A percentile compares a stretch with the other conserved stretches of the same genome.
Conservation (phyloP, 2,797 vertebrate genomes). For the Eulemur rubriventer region DNA sequence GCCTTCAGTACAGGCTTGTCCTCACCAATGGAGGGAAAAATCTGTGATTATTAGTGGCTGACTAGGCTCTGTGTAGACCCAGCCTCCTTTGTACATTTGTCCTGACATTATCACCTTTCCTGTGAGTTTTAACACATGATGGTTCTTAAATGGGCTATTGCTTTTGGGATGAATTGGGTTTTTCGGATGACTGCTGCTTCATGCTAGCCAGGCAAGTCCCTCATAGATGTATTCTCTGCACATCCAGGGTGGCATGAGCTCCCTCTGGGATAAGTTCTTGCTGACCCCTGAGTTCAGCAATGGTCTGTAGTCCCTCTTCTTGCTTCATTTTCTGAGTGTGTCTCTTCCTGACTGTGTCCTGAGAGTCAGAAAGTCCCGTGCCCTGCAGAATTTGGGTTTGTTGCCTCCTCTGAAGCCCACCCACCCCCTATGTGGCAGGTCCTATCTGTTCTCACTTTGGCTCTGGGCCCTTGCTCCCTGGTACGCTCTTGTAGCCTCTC, state of each 20-base stretch:
- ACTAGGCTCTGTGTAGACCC: background rate
- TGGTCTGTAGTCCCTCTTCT: background rate
- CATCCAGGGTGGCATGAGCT: background rate
- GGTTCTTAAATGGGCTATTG: background rate
- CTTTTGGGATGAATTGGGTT: background rate
- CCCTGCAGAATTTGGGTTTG: background rate
- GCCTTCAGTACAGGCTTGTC: background rate
- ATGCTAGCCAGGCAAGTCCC: background rate
- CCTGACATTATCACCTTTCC: background rate
- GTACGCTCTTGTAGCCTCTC: background rate
- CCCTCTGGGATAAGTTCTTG: background rate
- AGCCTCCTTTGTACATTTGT: background rate
- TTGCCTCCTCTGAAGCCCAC: background rate
- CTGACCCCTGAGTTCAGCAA: background rate
- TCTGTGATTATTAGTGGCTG: background rate
- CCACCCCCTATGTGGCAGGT: too few species aligned
- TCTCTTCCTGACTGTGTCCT: background rate
- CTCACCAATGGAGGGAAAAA: background rate
- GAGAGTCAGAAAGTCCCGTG: background rate
- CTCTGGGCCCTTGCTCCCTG: background rate
- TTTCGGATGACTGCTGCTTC: background rate
- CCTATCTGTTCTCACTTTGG: background rate
- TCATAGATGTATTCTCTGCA: background rate
- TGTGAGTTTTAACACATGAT: background rate
- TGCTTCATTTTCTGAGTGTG: background rate